Evolutionary conservation across 2,888 invertebrate genomes (phyloP), one percentile per base, ranked within the genome.

Genomic region (Cephus spinipes): DNA sequence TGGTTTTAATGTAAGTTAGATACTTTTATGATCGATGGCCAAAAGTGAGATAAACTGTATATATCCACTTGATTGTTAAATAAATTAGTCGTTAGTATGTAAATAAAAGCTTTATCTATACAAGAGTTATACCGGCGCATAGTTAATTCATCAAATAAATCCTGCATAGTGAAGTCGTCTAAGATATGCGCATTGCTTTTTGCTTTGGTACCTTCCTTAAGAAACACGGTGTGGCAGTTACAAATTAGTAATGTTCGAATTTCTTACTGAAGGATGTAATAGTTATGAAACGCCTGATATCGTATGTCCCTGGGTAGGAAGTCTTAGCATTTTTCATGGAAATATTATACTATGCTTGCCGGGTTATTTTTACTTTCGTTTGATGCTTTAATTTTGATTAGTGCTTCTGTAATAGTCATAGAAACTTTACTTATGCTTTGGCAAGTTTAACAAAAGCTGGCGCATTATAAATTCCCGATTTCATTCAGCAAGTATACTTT

Each of bases 71-170:
- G 83, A 89, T 89, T 88, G 89, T 89, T 89, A 88, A 89, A 88
- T 87, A 80, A 85, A 85, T 85, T 88, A 89, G 88, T 86, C 79
- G 89, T 86, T 85, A 87, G 88, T 87, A 88, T 90, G 89, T 90
- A 91, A 90, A 90, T 90, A 90, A 91, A 87, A 86, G 87, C 88
- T 89, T 87, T 88, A 88, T 87, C 85, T 86, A 85, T 83, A 83
- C 79, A 84, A 78, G 69, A 78, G 73, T 78, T 76, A 76, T 34
- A 78, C 75, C 9, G 78, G 78, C 73, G 78, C 31, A 76, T 78
- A 78, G 73, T 76, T 73, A 76, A 78, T 78, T 73, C 73, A 76
- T 76, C 36, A 32, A 74, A 74, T 71, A 73, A 55, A 68, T 77
- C 32, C 74, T 35, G 32, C 35, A 68, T 74, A 73, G n/a, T 1